phyloP scores from a whole-genome alignment of 2,888 invertebrate species.

The Cenopis cana region DNA sequence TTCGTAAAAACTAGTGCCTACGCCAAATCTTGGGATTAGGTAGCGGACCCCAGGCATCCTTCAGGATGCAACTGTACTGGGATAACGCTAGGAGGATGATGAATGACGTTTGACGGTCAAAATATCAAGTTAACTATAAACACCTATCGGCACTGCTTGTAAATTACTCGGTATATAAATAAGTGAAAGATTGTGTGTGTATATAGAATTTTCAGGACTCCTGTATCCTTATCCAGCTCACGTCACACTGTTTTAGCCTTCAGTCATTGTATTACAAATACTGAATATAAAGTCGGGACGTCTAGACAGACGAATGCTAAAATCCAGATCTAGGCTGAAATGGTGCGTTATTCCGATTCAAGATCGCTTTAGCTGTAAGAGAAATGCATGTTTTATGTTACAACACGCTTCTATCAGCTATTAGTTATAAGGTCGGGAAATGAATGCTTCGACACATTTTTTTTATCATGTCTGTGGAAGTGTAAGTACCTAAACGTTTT shows the following conservation, averaged over 20 bases:
- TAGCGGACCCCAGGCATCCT: no score
- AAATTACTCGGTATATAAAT: no score
- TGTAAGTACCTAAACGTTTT: no score
- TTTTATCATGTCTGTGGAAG: neutral
- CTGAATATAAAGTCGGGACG: constrained; percentile 42
- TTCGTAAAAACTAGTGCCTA: no score
- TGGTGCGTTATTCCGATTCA: neutral
- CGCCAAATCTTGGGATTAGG: no score
- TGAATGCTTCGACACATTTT: neutral
- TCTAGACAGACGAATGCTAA: constrained; percentile 42
- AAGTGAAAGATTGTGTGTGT: no score
- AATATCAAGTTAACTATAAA: no score
- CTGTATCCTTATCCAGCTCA: constrained; percentile 18
- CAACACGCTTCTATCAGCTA: neutral
- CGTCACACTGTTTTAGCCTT: constrained; percentile 37
- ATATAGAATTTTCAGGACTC: neutral
- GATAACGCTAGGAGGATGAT: no score
- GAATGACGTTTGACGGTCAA: no score
- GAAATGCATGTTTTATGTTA: neutral
- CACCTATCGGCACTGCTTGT: no score
- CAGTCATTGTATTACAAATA: constrained; percentile 46
- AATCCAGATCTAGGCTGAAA: constrained; percentile 29
- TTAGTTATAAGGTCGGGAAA: no score
- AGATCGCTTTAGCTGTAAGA: neutral
- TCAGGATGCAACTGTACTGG: no score